These are phyloP conservation scores for Xenopus borealis DNA, from an alignment of 2,113 vertebrate species.

Conservation along the genomic window DNA sequence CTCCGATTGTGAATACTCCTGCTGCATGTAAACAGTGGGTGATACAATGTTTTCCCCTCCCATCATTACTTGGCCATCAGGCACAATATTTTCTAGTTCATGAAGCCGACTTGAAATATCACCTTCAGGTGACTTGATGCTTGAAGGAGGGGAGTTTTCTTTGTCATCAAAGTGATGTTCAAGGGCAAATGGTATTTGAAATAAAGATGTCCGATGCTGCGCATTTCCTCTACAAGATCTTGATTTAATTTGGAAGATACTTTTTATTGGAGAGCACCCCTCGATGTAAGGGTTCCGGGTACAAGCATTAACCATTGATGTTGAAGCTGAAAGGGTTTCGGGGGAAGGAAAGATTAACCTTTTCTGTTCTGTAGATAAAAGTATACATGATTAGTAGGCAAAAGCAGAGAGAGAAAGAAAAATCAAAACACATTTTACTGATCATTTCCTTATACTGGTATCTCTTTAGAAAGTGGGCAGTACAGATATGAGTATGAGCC, in stretches of 20 bases:
- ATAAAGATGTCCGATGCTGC: slow-evolving; percentile 65
- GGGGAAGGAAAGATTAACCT: slow-evolving; percentile 73
- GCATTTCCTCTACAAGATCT: slow-evolving; percentile 61
- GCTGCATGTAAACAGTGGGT: slow-evolving; percentile 46
- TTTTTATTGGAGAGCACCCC: slow-evolving; percentile 89
- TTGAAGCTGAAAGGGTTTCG: slow-evolving; percentile 60
- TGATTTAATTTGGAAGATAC: slow-evolving; percentile 72
- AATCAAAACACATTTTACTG: background rate
- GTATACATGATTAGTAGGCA: background rate
- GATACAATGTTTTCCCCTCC: slow-evolving; percentile 55
- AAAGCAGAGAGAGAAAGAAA: background rate
- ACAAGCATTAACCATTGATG: slow-evolving; percentile 56
- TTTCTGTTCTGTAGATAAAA: slow-evolving; percentile 66
- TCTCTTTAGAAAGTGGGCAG: too few relatives aligned
- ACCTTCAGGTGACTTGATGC: slow-evolving; percentile 43
- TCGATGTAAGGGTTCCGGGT: slow-evolving; percentile 82
- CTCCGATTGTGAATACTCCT: slow-evolving; percentile 50
- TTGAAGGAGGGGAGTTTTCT: slow-evolving; percentile 51
- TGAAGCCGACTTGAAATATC: slow-evolving; percentile 7
- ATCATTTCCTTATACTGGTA: background rate
- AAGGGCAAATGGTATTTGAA: slow-evolving; percentile 71
- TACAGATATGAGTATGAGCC: too few relatives aligned
- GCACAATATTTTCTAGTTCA: slow-evolving; percentile 32
- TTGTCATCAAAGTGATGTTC: slow-evolving; percentile 67
- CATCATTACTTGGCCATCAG: slow-evolving; percentile 42